Conservation (phyloP, 2,888 invertebrate species). For the Cerastis leucographa region DNA sequence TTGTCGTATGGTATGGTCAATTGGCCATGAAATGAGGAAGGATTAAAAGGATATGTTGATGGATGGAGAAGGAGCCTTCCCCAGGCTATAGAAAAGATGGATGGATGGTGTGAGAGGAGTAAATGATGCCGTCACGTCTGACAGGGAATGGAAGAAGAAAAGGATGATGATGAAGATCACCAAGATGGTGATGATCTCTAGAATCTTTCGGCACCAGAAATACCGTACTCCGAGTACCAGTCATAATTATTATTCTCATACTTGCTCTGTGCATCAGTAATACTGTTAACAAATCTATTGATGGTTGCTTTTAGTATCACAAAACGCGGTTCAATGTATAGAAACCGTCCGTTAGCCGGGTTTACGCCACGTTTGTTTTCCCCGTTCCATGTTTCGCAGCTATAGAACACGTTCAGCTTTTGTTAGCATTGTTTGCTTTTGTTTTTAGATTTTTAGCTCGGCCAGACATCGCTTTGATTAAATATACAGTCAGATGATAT, state of each 20-base stretch:
- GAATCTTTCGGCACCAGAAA: background rate
- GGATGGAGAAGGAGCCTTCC: no score
- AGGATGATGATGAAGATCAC: no score
- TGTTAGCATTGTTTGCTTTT: slow-evolving; percentile 22
- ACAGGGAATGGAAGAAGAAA: no score
- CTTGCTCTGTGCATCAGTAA: background rate
- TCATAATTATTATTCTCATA: background rate
- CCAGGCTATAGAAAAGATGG: no score
- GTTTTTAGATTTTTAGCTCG: slow-evolving; percentile 25
- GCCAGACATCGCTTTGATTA: slow-evolving; percentile 24
- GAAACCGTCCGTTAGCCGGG: background rate
- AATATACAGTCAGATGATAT: slow-evolving; percentile 12
- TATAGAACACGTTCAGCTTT: slow-evolving; percentile 14
- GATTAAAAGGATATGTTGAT: no score
- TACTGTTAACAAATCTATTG: background rate
- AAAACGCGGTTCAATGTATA: background rate
- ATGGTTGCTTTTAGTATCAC: background rate
- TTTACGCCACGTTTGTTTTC: slow-evolving; percentile 2
- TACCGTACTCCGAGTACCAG: background rate
- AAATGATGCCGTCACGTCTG: no score
- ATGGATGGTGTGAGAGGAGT: no score
- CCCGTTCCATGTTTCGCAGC: slow-evolving; percentile 12
- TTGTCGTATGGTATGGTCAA: no score
- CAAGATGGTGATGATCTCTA: no score
- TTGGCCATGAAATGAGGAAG: no score